A percentile compares a stretch with the other conserved stretches of the same genome.
Evolutionary conservation across 2,888 invertebrate genomes (phyloP).

Genomic region (Rapana venosa): DNA sequence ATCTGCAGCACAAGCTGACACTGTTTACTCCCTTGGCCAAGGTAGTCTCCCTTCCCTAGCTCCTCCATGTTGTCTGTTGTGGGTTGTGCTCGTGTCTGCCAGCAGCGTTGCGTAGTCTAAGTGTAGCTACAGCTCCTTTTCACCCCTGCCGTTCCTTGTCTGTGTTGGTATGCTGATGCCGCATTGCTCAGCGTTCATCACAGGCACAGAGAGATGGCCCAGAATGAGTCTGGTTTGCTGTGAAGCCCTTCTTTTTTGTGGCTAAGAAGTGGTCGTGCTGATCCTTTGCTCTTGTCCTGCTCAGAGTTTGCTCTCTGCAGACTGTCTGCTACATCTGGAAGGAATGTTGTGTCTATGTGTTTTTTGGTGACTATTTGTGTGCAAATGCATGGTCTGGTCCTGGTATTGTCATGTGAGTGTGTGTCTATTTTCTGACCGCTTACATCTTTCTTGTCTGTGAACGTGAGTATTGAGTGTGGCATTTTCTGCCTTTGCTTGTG

Average conservation of each 20-base stretch:
- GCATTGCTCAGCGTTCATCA: not conserved
- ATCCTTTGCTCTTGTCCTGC: no score
- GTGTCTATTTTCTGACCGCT: not conserved
- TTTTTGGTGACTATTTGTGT: not conserved
- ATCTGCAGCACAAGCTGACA: constrained; percentile 73
- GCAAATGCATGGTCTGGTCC: not conserved
- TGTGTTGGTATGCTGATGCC: not conserved
- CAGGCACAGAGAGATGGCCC: not conserved
- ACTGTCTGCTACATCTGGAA: no score
- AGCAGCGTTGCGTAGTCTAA: constrained; percentile 2
- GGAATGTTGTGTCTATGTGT: not conserved
- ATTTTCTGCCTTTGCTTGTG: not conserved
- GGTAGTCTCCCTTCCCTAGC: constrained; percentile 62
- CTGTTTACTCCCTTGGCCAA: constrained; percentile 75
- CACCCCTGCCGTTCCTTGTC: not conserved
- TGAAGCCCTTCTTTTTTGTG: not conserved
- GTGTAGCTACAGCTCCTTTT: not conserved
- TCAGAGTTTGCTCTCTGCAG: no score
- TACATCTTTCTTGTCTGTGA: not conserved
- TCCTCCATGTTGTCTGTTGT: constrained; percentile 39
- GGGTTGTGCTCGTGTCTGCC: not conserved
- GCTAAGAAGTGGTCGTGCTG: not conserved
- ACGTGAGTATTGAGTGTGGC: not conserved
- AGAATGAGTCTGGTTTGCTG: not conserved
- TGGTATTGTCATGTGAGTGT: not conserved